A percentile compares a stretch with the other conserved stretches of the same genome.
phyloP scores from a whole-genome alignment of 2,888 invertebrate species.

The Allacma fusca region DNA sequence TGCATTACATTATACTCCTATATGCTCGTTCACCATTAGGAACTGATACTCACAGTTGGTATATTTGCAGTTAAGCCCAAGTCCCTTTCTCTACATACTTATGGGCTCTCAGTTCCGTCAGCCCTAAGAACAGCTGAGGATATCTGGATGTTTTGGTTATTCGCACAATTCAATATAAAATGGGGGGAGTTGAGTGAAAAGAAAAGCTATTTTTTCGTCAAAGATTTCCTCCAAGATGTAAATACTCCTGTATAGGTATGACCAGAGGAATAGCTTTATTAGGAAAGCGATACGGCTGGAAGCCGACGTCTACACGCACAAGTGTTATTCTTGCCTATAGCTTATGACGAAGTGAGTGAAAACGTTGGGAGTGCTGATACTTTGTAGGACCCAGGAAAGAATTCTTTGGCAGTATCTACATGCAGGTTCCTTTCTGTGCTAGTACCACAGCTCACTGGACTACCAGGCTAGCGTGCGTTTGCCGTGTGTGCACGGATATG shows the following conservation, averaged over 20 bases:
- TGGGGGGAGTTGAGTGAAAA: constrained; percentile 21
- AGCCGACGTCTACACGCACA: background rate
- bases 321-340: background rate
- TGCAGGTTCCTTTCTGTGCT: background rate
- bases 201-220: constrained; percentile 23
- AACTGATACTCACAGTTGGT: background rate
- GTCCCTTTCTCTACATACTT: background rate
- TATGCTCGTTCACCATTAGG: no score
- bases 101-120: background rate
- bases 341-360: constrained; percentile 7
- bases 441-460: background rate
- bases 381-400: constrained; percentile 21
- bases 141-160: background rate
- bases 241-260: background rate
- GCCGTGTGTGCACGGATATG: background rate
- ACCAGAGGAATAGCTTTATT: constrained; percentile 8
- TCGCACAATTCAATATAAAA: constrained; percentile 9
- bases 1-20: background rate
- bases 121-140: background rate
- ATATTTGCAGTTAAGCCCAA: background rate
- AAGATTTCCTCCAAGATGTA: constrained; percentile 27
- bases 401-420: background rate
- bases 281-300: background rate
- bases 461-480: background rate
- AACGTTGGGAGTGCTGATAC: constrained; percentile 32